A percentile compares a stretch with the other conserved stretches of the same genome.
phyloP scores from a whole-genome alignment of 2,888 invertebrate species.

The Drosophila longiperda region DNA sequence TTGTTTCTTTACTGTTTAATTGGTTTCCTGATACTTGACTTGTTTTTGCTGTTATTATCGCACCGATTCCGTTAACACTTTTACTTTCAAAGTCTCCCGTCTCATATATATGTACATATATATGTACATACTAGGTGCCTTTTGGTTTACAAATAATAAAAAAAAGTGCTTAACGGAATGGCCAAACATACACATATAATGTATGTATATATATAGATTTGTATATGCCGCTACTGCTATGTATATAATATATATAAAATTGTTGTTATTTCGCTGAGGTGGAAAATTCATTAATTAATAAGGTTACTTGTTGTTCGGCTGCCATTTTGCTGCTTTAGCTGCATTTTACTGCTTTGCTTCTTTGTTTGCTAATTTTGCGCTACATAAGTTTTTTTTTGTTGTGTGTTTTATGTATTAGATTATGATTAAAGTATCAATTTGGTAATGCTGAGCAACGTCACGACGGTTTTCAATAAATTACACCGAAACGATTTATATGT shows the following conservation, averaged over 20 bases:
- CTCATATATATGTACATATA: neutral
- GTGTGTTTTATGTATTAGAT: slow-evolving; percentile 7
- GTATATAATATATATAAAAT: slow-evolving; percentile 77
- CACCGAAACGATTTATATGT: slow-evolving; percentile 25
- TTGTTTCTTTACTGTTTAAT: slow-evolving; percentile 58
- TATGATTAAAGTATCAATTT: slow-evolving; percentile 40
- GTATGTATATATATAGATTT: slow-evolving; percentile 37
- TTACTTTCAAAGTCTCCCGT: slow-evolving; percentile 14
- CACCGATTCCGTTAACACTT: slow-evolving; percentile 29
- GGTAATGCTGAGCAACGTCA: slow-evolving; percentile 21
- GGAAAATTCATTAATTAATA: slow-evolving; percentile 82
- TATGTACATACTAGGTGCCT: neutral
- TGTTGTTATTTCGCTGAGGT: slow-evolving; percentile 82
- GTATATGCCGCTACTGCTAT: slow-evolving; percentile 63
- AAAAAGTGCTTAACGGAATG: slow-evolving; percentile 17
- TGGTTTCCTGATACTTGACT: slow-evolving; percentile 73
- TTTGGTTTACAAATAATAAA: slow-evolving; percentile 1
- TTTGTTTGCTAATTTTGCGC: slow-evolving; percentile 27
- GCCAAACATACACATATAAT: slow-evolving; percentile 21
- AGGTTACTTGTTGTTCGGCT: slow-evolving; percentile 73
- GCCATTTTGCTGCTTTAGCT: slow-evolving; percentile 20
- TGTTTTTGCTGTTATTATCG: slow-evolving; percentile 41
- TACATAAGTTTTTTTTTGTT: slow-evolving; percentile 11
- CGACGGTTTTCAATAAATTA: slow-evolving; percentile 24
- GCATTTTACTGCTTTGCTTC: slow-evolving; percentile 27